Percentiles rank a stretch among this genome's conserved stretches.
phyloP scores from a whole-genome alignment of 2,113 vertebrate genomes.

The Willisornis vidua region DNA sequence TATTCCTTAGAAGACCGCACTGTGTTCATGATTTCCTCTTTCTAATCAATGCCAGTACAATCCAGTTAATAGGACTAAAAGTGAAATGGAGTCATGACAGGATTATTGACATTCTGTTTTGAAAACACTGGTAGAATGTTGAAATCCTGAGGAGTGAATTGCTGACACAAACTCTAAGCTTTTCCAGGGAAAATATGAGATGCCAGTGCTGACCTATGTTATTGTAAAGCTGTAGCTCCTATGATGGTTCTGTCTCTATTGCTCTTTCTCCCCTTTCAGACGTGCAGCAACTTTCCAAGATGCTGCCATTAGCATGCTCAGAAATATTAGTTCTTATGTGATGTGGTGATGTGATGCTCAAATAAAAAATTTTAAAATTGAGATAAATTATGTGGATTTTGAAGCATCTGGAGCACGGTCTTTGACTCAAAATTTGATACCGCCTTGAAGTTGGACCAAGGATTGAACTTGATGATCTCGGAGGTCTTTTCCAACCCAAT shows the following conservation, averaged over 20 bases:
- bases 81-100: slow-evolving; percentile 6
- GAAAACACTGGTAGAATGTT: not conserved
- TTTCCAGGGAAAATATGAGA: not conserved
- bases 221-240: not conserved
- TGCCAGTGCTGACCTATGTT: not conserved
- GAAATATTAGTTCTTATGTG: not conserved
- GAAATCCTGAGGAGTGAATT: not conserved
- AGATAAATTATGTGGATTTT: not conserved
- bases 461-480: too few species aligned
- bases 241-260: not conserved
- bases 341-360: not conserved
- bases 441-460: too few species aligned
- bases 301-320: not conserved
- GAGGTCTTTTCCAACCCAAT: too few species aligned
- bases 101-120: slow-evolving; percentile 30
- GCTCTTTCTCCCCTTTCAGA: not conserved
- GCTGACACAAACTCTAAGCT: slow-evolving; percentile 25
- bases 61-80: slow-evolving; percentile 21
- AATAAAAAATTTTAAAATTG: not conserved
- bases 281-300: not conserved
- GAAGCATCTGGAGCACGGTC: not conserved
- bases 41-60: not conserved
- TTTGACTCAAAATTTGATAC: not conserved
- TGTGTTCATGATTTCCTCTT: not conserved
- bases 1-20: not conserved